Evolutionary conservation across 2,797 vertebrate genomes (phyloP), one percentile per base, ranked within the genome.

Genomic region (Muraenolepis orangiensis): DNA sequence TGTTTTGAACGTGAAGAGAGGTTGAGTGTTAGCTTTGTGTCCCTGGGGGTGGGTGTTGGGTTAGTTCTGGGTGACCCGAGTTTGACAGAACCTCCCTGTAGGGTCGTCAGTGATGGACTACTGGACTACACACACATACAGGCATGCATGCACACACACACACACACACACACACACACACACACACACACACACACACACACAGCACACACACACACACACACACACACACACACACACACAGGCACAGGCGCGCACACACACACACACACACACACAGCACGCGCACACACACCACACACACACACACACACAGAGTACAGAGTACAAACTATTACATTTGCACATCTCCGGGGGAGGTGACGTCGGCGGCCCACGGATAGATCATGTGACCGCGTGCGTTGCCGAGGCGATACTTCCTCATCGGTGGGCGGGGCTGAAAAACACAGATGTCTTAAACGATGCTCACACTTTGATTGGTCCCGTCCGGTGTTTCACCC

Each of bases 91-190:
- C n/a, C 26, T 2, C 61, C 6, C 61, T 61, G 57, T 61, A 16
- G 57, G 57, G 20, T 61, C 57, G 6, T 61, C n/a, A 61, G 18
- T 20, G 57, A 61, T 61, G 23, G 18, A 61, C 16, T 75, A 20
- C 70, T 46, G 32, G 14, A 67, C 32, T 16, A 42, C 18, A 13
- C 32, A 40, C 18, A 71, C 82, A 69, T 71, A 69, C 31, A 70
- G 31, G n/a, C 32, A 69, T 8, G 11, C 69, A 70, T 0, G 40
- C 69, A 23, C 64, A 26, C 67, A 71, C 73, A 64, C 29, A 74
- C 70, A 69, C 38, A 31, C 29, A 72, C 73, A 28, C 36, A 71
- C 71, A 61, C 72, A 70, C 66, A 66, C 72, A 46, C 14, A 13
- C 26, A 16, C 10, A 7, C 23, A 7, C 6, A 23, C 36, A 8